A percentile compares a stretch with the other conserved stretches of the same genome.
Conservation (phyloP, 2,113 vertebrate species). For the Sinocyclocheilus maitianheensis region DNA sequence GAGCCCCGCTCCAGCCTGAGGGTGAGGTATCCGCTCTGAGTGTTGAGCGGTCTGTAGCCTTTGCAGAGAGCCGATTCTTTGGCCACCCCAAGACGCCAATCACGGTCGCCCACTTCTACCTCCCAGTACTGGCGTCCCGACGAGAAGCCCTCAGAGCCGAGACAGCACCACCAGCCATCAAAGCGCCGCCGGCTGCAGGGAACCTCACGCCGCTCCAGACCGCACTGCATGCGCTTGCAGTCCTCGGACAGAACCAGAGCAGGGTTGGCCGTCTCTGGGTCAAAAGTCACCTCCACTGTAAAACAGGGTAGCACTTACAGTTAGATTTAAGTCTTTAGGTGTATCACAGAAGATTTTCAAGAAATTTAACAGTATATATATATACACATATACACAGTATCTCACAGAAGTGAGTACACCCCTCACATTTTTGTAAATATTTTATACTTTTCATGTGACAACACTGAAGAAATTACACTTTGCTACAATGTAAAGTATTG, state of each 20-base stretch:
- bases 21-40: slow-evolving; percentile 71
- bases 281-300: slow-evolving; percentile 81
- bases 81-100: slow-evolving; percentile 89
- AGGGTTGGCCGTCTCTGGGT: slow-evolving; percentile 71
- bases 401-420: too few relatives aligned
- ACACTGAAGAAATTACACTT: too few relatives aligned
- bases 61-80: slow-evolving; percentile 79
- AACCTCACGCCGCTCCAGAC: slow-evolving; percentile 69
- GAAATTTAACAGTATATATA: too few relatives aligned
- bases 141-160: slow-evolving; percentile 66
- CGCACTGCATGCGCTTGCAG: slow-evolving; percentile 81
- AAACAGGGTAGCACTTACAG: background rate
- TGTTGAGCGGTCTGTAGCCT: slow-evolving; percentile 73
- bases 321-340: background rate
- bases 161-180: slow-evolving; percentile 73
- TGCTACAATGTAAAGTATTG: too few relatives aligned
- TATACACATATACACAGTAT: too few relatives aligned
- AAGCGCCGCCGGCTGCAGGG: slow-evolving; percentile 62
- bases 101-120: slow-evolving; percentile 80
- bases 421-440: too few relatives aligned
- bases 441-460: too few relatives aligned
- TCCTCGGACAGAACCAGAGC: slow-evolving; percentile 80
- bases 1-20: slow-evolving; percentile 75
- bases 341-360: too few relatives aligned
- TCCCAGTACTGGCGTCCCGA: slow-evolving; percentile 82